Percentiles rank a stretch among this genome's conserved stretches.
Evolutionary conservation across 2,113 vertebrate species (phyloP).

Genomic region (Crotalus viridis): DNA sequence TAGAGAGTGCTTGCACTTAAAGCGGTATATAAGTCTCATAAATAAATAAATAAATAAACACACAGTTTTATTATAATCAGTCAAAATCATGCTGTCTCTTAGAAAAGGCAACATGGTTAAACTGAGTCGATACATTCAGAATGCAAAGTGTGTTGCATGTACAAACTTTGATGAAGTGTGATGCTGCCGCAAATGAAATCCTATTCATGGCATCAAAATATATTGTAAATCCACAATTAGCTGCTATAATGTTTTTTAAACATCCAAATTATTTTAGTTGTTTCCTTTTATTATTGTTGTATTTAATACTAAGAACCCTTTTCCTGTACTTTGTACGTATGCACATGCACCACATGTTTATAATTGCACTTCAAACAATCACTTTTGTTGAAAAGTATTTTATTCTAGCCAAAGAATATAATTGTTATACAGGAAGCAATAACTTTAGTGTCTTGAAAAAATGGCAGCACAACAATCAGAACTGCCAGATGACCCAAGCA

Average conservation of each 20-base stretch:
- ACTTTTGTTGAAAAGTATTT: background rate
- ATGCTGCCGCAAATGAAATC: constrained; percentile 20
- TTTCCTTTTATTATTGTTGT: background rate
- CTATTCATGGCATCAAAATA: background rate
- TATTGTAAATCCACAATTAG: background rate
- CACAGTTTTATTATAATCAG: background rate
- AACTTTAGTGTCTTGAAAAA: constrained; percentile 41
- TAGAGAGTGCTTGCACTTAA: too few species aligned
- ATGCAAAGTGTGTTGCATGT: background rate
- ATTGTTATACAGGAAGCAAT: constrained; percentile 25
- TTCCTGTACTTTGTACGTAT: background rate
- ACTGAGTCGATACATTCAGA: background rate
- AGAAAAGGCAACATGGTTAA: background rate
- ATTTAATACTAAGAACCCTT: background rate
- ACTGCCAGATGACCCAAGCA: constrained; percentile 48
- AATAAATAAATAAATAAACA: too few species aligned
- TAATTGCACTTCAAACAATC: background rate
- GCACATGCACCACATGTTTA: background rate
- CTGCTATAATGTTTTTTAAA: background rate
- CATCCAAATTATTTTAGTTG: background rate
- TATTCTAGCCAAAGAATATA: background rate
- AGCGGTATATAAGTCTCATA: too few species aligned
- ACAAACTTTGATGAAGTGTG: constrained; percentile 22
- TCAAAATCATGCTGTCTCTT: background rate
- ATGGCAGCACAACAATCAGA: constrained; percentile 46